Percentiles rank a stretch among this genome's conserved stretches.
Evolutionary conservation across 2,113 vertebrate genomes (phyloP).

Genomic region (Xiphophorus maculatus): DNA sequence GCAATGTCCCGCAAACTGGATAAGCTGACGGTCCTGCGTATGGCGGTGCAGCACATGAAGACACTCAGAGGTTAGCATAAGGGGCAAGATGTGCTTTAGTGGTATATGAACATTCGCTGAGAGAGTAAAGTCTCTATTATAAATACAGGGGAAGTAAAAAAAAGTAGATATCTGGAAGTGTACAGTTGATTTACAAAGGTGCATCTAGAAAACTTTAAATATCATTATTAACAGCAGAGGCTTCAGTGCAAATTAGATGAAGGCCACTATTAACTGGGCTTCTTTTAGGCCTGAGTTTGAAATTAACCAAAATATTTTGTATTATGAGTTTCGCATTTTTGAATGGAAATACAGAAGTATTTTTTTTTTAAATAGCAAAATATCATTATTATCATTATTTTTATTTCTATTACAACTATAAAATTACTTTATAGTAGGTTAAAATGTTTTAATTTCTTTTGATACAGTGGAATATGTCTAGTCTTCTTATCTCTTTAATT

Average conservation of each 20-base stretch:
- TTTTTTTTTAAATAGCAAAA: neutral
- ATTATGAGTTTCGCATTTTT: neutral
- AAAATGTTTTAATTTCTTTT: neutral
- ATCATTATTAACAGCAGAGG: no score
- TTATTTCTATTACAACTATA: neutral
- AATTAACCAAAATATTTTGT: neutral
- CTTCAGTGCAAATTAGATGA: neutral
- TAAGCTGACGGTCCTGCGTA: slow-evolving; percentile 95
- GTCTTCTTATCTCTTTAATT: neutral
- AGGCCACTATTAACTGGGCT: no score
- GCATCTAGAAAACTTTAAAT: no score
- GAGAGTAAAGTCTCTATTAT: neutral
- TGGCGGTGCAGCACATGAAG: slow-evolving; percentile 99
- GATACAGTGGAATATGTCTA: neutral
- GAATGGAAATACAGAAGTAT: neutral
- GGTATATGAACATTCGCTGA: neutral
- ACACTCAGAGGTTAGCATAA: slow-evolving; percentile 89
- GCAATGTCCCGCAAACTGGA: slow-evolving; percentile 98
- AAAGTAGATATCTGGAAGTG: neutral
- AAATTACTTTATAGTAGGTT: no score
- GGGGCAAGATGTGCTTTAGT: no score
- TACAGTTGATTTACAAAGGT: neutral
- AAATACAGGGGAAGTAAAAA: neutral
- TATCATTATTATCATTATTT: neutral
- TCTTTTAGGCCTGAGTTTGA: no score